These are phyloP conservation scores for Conus ventricosus DNA, from an alignment of 1,140 invertebrate species.

Conservation along the genomic window DNA sequence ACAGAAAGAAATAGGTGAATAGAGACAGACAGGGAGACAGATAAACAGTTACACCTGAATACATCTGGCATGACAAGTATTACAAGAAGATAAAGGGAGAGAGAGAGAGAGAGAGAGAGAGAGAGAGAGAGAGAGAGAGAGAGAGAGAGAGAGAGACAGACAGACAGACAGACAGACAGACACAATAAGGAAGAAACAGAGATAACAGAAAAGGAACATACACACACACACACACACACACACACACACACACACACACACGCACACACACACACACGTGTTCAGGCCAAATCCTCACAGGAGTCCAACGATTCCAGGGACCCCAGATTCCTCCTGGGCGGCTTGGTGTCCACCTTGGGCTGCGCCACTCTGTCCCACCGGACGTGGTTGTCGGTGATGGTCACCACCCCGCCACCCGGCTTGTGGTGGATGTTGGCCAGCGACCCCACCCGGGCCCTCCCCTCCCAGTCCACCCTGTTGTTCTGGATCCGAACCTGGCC, in stretches of 20 bases:
- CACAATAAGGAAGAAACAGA: not conserved
- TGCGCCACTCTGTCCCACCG: slow-evolving; percentile 54
- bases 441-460: slow-evolving; percentile 63
- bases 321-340: slow-evolving; percentile 34
- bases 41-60: not conserved
- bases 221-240: slow-evolving; percentile 14
- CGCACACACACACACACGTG: not conserved
- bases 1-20: not conserved
- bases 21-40: not conserved
- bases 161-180: not conserved
- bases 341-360: slow-evolving; percentile 61
- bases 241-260: slow-evolving; percentile 9
- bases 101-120: not conserved
- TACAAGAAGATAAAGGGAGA: no score
- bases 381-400: slow-evolving; percentile 56
- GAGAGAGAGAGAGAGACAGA: not conserved
- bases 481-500: slow-evolving; percentile 55
- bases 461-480: slow-evolving; percentile 50
- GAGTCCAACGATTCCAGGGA: slow-evolving; percentile 38
- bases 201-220: not conserved
- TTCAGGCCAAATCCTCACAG: not conserved
- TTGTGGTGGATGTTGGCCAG: slow-evolving; percentile 63
- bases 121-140: slow-evolving; percentile 20
- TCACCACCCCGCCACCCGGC: slow-evolving; percentile 65
- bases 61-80: no score